These are phyloP conservation scores for Equus quagga DNA, from an alignment of 2,113 vertebrate species.

Conservation along the genomic window DNA sequence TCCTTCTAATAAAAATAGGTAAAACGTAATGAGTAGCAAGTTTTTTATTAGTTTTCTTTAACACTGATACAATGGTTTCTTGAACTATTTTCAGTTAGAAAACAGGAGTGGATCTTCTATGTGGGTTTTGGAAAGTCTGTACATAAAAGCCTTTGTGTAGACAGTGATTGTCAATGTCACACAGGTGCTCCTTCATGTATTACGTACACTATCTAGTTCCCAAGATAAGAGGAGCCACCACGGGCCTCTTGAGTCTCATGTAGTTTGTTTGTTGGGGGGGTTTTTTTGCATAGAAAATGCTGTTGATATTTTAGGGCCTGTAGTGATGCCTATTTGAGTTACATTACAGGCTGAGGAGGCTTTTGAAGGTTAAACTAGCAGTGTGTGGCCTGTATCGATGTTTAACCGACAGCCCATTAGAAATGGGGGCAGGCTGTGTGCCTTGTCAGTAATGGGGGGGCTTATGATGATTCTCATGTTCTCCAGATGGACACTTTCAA, in stretches of 20 bases:
- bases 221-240: not conserved
- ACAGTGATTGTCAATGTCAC: not conserved
- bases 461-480: not conserved
- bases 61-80: not conserved
- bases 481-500: not conserved
- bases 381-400: too few relatives aligned
- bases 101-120: not conserved
- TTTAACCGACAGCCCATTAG: not conserved
- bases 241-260: not conserved
- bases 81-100: conserved; percentile 8
- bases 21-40: not conserved
- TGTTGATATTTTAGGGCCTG: not conserved
- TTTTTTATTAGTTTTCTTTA: not conserved
- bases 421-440: not conserved
- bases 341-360: not conserved
- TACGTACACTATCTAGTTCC: too few relatives aligned
- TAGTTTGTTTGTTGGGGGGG: not conserved
- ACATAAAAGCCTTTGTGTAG: not conserved
- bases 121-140: not conserved
- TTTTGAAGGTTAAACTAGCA: not conserved
- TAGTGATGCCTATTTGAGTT: not conserved
- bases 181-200: not conserved
- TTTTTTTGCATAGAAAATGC: not conserved
- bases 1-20: conserved; percentile 68
- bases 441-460: not conserved